Evolutionary conservation across 1,140 invertebrate genomes (phyloP).

Genomic region (Apis florea): DNA sequence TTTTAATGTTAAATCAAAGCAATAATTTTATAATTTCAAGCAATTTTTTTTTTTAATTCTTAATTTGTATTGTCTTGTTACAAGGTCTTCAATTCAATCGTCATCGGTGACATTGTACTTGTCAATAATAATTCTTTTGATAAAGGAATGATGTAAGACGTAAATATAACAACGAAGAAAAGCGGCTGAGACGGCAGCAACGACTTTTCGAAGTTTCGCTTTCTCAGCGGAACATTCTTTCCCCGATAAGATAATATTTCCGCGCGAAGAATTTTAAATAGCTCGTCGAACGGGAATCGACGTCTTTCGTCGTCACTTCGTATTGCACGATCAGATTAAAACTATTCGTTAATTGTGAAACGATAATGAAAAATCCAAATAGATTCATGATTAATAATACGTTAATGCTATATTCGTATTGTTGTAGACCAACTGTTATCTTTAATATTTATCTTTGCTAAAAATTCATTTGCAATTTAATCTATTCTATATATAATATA

Average conservation of each 20-base stretch:
- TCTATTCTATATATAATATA: background rate
- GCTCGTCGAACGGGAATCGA: constrained; percentile 25
- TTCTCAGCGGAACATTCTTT: constrained; percentile 32
- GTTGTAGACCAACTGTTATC: background rate
- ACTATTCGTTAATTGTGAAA: background rate
- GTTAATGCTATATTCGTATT: background rate
- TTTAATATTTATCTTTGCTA: background rate
- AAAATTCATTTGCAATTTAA: background rate
- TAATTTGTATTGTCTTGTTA: no score
- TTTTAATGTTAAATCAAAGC: no score
- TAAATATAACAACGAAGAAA: constrained; percentile 28
- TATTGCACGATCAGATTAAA: constrained; percentile 24
- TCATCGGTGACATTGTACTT: constrained; percentile 25
- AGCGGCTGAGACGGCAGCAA: background rate
- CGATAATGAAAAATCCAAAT: background rate
- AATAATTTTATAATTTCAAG: no score
- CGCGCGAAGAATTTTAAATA: constrained; percentile 46
- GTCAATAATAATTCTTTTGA: constrained; percentile 33
- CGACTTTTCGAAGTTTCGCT: constrained; percentile 41
- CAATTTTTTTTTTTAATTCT: no score
- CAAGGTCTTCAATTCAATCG: background rate
- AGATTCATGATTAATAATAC: background rate
- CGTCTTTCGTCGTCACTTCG: background rate
- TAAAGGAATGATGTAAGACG: constrained; percentile 10
- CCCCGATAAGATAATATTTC: constrained; percentile 43